Evolutionary conservation across 2,113 vertebrate genomes (phyloP).

Genomic region (Pogona vitticeps): DNA sequence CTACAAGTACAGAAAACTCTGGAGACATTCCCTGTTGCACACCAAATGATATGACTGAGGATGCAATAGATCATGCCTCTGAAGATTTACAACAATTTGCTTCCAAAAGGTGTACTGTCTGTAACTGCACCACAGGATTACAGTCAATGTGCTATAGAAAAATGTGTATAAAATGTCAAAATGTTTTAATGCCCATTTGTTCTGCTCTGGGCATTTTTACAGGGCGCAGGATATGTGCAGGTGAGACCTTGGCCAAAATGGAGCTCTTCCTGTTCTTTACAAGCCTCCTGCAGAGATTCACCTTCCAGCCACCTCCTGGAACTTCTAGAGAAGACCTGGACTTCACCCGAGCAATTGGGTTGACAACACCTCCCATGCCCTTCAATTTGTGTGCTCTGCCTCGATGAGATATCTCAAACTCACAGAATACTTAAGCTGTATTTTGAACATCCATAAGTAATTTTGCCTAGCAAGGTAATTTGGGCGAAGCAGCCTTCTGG

Average conservation of each 20-base stretch:
- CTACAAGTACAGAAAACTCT: too few relatives aligned
- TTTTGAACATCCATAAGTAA: background rate
- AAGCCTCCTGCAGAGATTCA: too few relatives aligned
- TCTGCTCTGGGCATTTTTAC: background rate
- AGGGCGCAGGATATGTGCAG: slow-evolving; percentile 76
- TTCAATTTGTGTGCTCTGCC: slow-evolving; percentile 57
- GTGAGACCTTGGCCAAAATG: slow-evolving; percentile 68
- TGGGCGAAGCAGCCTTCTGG: background rate
- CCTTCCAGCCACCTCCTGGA: slow-evolving; percentile 75
- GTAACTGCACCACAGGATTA: too few relatives aligned
- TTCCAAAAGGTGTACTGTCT: too few relatives aligned
- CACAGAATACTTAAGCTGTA: background rate
- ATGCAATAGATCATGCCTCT: too few relatives aligned
- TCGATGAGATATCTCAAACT: background rate
- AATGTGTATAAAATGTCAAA: too few relatives aligned
- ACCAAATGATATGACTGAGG: too few relatives aligned
- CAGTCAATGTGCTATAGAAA: too few relatives aligned
- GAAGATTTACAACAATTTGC: too few relatives aligned
- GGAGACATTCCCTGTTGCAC: too few relatives aligned
- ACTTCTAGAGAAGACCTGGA: slow-evolving; percentile 73
- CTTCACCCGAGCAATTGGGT: slow-evolving; percentile 65
- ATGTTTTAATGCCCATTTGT: too few relatives aligned
- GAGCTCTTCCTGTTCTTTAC: too few relatives aligned
- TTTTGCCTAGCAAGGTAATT: background rate
- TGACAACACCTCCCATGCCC: slow-evolving; percentile 43